Evolutionary conservation across 1,140 invertebrate species (phyloP).

Genomic region (Gyrodactylus salaris): DNA sequence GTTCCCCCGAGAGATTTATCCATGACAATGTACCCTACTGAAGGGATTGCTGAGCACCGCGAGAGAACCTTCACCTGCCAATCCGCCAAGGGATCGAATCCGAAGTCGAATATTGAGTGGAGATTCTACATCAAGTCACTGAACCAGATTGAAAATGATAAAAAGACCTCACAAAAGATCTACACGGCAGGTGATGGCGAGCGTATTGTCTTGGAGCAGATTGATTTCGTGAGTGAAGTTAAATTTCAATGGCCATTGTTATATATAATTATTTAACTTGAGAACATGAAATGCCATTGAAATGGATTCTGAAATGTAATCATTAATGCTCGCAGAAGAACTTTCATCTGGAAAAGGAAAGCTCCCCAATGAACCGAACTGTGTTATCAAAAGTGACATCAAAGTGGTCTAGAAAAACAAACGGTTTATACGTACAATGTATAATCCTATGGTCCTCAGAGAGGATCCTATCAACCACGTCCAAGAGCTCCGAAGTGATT

Average conservation of each 20-base stretch:
- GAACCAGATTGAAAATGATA: neutral
- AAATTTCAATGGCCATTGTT: too few species aligned
- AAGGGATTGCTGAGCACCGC: neutral
- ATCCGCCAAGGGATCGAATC: neutral
- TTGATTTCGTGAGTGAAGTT: neutral
- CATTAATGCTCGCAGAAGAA: too few species aligned
- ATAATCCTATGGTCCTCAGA: neutral
- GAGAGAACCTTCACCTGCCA: neutral
- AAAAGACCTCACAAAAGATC: neutral
- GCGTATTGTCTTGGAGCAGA: neutral
- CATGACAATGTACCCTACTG: neutral
- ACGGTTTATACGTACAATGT: neutral
- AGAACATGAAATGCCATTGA: too few species aligned
- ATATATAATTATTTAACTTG: too few species aligned
- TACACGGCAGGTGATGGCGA: neutral
- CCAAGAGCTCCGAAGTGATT: neutral
- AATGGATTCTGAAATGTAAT: too few species aligned
- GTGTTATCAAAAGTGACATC: too few species aligned
- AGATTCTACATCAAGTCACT: neutral
- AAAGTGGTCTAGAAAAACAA: neutral
- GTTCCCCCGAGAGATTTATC: neutral
- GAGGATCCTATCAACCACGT: neutral
- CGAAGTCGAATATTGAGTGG: neutral
- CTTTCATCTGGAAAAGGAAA: too few species aligned
- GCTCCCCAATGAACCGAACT: too few species aligned